Evolutionary conservation across 1,140 invertebrate genomes (phyloP).

Genomic region (Pseudomyrmex cubaensis): DNA sequence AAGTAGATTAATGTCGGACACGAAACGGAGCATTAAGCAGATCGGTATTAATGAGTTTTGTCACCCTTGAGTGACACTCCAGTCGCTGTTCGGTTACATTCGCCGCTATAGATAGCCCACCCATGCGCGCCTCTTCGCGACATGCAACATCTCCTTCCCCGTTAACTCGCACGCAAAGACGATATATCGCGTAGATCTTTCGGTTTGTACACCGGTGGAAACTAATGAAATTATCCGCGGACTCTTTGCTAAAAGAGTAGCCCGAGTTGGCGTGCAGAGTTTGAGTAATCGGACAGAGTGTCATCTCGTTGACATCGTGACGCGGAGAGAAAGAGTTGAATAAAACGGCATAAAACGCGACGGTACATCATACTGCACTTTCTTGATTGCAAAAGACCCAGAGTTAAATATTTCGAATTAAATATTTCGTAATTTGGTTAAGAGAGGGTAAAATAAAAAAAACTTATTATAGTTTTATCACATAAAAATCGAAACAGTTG

Average conservation of each 20-base stretch:
- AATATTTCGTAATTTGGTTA: too few relatives aligned
- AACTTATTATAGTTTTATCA: too few relatives aligned
- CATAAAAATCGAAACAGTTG: too few relatives aligned
- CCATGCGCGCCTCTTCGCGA: slow-evolving; percentile 78
- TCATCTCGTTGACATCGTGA: not conserved
- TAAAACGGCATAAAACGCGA: not conserved
- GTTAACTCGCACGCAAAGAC: slow-evolving; percentile 37
- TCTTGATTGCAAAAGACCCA: too few relatives aligned
- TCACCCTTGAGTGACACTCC: slow-evolving; percentile 84
- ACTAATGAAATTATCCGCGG: slow-evolving; percentile 30
- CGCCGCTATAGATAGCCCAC: slow-evolving; percentile 84
- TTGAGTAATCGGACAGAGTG: slow-evolving; percentile 13
- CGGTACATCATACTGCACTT: not conserved
- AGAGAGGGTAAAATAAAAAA: too few relatives aligned
- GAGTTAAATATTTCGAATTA: too few relatives aligned
- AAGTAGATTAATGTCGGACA: slow-evolving; percentile 85
- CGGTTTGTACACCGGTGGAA: slow-evolving; percentile 29
- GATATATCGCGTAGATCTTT: slow-evolving; percentile 60
- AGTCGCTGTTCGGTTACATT: slow-evolving; percentile 83
- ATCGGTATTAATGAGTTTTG: slow-evolving; percentile 86
- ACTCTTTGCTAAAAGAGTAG: slow-evolving; percentile 22
- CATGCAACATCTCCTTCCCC: slow-evolving; percentile 75
- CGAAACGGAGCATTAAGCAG: slow-evolving; percentile 84
- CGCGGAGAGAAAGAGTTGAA: not conserved
- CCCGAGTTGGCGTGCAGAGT: slow-evolving; percentile 6